A percentile compares a stretch with the other conserved stretches of the same genome.
phyloP scores from a whole-genome alignment of 1,140 invertebrate species.

The Thaumatotibia leucotreta region DNA sequence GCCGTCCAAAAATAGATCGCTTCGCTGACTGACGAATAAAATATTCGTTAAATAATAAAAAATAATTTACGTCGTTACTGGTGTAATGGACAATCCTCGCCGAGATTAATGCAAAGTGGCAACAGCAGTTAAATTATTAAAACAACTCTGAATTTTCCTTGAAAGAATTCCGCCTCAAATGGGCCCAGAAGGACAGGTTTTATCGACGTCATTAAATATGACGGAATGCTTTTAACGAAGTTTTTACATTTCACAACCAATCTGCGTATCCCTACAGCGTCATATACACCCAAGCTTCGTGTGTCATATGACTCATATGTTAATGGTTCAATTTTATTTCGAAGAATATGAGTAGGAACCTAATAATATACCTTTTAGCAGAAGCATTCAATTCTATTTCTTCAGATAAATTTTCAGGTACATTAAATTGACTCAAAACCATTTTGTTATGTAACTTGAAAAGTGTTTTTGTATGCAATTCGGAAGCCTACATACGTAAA shows the following conservation, averaged over 20 bases:
- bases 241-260: background rate
- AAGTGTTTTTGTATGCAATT: too few species aligned
- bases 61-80: background rate
- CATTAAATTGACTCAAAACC: too few species aligned
- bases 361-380: too few species aligned
- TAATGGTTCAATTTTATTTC: too few species aligned
- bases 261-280: too few species aligned
- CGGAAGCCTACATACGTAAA: too few species aligned
- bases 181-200: background rate
- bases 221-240: background rate
- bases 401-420: too few species aligned
- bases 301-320: too few species aligned
- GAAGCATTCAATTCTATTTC: too few species aligned
- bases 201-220: background rate
- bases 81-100: background rate
- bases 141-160: background rate
- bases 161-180: background rate
- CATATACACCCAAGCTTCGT: too few species aligned
- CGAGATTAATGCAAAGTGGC: background rate
- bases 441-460: too few species aligned
- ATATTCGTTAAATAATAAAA: background rate
- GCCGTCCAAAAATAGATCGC: background rate
- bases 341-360: too few species aligned
- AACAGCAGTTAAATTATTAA: slow-evolving; percentile 3
- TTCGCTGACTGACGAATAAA: background rate